Evolutionary conservation across 53 echinoderm and acorn worm species (phyloP).

Genomic region (Henricia sp.): DNA sequence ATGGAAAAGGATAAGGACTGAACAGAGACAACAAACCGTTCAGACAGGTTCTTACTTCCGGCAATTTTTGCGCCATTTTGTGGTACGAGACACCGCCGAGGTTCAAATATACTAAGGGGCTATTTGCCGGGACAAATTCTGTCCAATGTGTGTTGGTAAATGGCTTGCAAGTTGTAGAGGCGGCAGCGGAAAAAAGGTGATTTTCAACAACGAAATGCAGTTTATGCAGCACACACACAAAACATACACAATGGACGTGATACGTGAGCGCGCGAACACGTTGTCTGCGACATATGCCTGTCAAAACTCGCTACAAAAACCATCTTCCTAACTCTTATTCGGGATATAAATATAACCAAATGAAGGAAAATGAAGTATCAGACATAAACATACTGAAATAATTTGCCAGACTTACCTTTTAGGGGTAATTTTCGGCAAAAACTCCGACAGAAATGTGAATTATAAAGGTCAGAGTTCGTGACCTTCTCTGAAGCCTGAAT

Average conservation of each 20-base stretch:
- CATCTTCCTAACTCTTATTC: slow-evolving; percentile 17
- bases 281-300: slow-evolving; percentile 44
- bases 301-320: slow-evolving; percentile 36
- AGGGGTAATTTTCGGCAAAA: slow-evolving; percentile 57
- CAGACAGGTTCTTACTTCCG: slow-evolving; percentile 40
- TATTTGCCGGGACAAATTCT: background rate
- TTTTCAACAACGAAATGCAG: background rate
- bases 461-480: slow-evolving; percentile 97
- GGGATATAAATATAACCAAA: slow-evolving; percentile 1
- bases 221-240: background rate
- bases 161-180: too few species aligned
- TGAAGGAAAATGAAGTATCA: slow-evolving; percentile 16
- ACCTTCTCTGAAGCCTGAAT: slow-evolving; percentile 80
- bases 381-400: slow-evolving; percentile 6
- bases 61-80: background rate
- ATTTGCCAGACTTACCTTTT: slow-evolving; percentile 61
- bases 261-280: slow-evolving; percentile 10
- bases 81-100: background rate
- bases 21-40: slow-evolving; percentile 46
- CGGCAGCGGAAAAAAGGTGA: slow-evolving; percentile 2
- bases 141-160: too few species aligned
- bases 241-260: too few species aligned
- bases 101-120: background rate
- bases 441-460: slow-evolving; percentile 65
- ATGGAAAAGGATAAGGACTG: slow-evolving; percentile 50